A percentile compares a stretch with the other conserved stretches of the same genome.
Evolutionary conservation across 2,888 invertebrate genomes (phyloP).

Genomic region (Dinocampus coccinellae): DNA sequence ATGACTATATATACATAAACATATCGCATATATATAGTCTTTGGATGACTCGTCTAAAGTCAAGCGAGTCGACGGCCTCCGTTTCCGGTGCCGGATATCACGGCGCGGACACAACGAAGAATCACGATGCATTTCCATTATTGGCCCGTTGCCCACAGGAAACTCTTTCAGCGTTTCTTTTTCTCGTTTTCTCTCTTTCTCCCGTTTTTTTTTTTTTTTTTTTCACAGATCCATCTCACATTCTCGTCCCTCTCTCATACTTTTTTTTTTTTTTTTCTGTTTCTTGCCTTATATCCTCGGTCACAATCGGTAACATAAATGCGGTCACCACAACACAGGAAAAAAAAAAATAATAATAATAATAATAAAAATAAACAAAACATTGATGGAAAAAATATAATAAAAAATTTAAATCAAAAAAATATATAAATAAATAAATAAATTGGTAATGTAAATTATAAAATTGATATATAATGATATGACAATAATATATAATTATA

Average conservation of each 20-base stretch:
- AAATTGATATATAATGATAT: neutral
- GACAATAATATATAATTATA: constrained; percentile 24
- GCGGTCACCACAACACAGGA: neutral
- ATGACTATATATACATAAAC: neutral
- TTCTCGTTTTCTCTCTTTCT: neutral
- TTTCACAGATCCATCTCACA: no score
- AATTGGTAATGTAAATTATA: no score
- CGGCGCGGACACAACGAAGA: constrained; percentile 4
- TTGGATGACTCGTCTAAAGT: constrained; percentile 1
- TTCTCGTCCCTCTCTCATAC: no score
- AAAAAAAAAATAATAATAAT: constrained; percentile 30
- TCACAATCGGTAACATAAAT: constrained; percentile 5
- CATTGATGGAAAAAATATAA: neutral
- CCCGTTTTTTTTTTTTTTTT: neutral
- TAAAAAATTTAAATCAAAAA: no score
- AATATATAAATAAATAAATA: no score
- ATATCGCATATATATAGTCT: neutral
- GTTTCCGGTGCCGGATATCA: constrained; percentile 17
- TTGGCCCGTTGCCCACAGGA: constrained; percentile 45
- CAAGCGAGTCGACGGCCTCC: constrained; percentile 5
- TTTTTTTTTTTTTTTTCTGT: no score
- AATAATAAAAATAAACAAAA: neutral
- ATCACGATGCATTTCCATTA: constrained; percentile 45
- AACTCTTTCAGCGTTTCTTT: constrained; percentile 25
- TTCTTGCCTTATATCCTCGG: neutral